Percentiles rank a stretch among this genome's conserved stretches.
phyloP scores from a whole-genome alignment of 2,888 invertebrate species.

The Apamea epomidion region DNA sequence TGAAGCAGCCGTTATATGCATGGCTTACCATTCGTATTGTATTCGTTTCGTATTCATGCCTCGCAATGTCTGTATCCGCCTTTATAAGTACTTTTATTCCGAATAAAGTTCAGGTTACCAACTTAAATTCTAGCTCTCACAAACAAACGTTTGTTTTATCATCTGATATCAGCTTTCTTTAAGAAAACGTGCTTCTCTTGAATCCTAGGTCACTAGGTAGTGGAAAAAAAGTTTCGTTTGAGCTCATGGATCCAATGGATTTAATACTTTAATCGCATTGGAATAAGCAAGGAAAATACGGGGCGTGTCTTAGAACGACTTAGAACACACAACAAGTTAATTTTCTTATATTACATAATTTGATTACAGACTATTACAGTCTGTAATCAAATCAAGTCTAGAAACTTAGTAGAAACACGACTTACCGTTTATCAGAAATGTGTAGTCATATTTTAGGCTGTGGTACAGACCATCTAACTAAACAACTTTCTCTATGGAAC shows the following conservation, averaged over 20 bases:
- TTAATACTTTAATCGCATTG: conserved; percentile 30
- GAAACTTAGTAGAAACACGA: not conserved
- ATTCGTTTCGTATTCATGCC: too few relatives aligned
- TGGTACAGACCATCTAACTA: not conserved
- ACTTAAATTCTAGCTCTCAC: not conserved
- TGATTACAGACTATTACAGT: too few relatives aligned
- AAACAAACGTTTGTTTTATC: conserved; percentile 18
- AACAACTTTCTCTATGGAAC: not conserved
- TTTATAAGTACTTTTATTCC: not conserved
- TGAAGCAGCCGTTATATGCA: too few relatives aligned
- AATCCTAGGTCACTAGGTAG: conserved; percentile 4
- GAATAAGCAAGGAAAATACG: not conserved
- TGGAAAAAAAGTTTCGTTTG: conserved; percentile 26
- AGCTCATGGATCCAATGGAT: conserved; percentile 22
- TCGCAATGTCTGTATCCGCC: too few relatives aligned
- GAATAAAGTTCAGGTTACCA: conserved; percentile 24
- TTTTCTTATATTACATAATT: too few relatives aligned
- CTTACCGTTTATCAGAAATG: not conserved
- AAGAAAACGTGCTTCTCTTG: conserved; percentile 28
- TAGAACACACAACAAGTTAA: not conserved
- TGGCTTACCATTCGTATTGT: too few relatives aligned
- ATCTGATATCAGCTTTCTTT: conserved; percentile 34
- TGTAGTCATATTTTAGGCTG: not conserved
- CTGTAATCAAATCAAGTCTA: not conserved
- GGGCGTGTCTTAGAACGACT: not conserved